Base-by-base conservation (phyloP, 2,797 vertebrate species). In the Knipowitschia caucasica region DNA sequence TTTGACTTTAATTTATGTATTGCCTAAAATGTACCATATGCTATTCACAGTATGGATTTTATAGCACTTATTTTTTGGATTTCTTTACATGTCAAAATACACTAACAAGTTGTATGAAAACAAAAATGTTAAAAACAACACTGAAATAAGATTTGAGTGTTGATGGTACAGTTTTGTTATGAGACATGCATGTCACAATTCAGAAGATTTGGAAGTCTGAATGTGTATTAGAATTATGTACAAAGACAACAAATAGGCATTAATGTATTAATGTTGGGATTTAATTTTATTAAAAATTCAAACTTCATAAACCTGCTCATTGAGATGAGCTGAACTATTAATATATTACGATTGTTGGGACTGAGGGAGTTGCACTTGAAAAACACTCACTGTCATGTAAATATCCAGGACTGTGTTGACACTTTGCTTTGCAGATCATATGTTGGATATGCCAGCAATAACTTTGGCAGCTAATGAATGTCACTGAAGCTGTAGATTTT, bases 381-480 rank as follows among this genome's bases (percentile, higher is more conserved):
- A 91, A 91, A 93, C 92, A 91, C 94, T 93, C 88, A 92, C 94
- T 93, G 89, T 93, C 92, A 85, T 95, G 93, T 96, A 93, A 93
- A 96, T 93, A 94, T 50, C 64, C 67, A 60, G 59, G 93, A 94
- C 89, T 95, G 93, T 86, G 90, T 95, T 91, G 92, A 94, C 93
- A 93, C 92, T 85, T 95, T 94, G 92, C 94, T 95, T 95, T 94
- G 93, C 94, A 93, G 94, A 94, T 93, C 91, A 92, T 93, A 92
- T 59, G 82, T 85, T 83, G 84, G 86, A 89, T 88, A 84, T 83
- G 93, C 95, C 95, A 98, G 97, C 96, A 98, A 99, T 99, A 99
- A 98, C 96, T 95, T 94, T 91, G 95, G 95, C 95, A 98, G 95
- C 95, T 98, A 97, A 94, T 94, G 95, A 98, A 98, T 98, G 95